These are phyloP conservation scores for Drosophila lutescens DNA, from an alignment of 2,888 invertebrate species.

Conservation along the genomic window DNA sequence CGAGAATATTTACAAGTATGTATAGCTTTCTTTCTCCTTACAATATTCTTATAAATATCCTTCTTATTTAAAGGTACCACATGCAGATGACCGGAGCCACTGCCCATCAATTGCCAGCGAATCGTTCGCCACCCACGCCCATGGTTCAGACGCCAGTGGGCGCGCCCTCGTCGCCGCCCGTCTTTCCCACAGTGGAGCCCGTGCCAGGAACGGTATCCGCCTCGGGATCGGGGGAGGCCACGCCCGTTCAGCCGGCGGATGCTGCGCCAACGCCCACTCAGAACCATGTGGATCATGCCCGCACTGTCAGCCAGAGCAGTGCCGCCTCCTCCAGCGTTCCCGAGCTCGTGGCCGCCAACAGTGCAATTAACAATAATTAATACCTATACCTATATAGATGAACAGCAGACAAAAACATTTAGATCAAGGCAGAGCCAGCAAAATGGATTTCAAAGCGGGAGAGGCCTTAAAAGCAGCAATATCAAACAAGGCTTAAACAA, in stretches of 20 bases:
- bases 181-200: constrained; percentile 80
- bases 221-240: constrained; percentile 37
- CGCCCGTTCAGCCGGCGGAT: constrained; percentile 84
- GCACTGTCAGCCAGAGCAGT: constrained; percentile 87
- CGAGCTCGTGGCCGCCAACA: constrained; percentile 76
- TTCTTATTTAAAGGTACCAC: constrained; percentile 86
- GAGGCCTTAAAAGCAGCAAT: constrained; percentile 19
- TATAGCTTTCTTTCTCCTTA: too few relatives aligned
- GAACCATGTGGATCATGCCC: constrained; percentile 86
- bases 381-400: constrained; percentile 1
- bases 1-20: constrained; percentile 88
- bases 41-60: too few relatives aligned
- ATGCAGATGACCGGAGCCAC: constrained; percentile 89
- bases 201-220: constrained; percentile 16
- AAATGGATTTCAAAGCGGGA: constrained; percentile 19
- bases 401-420: constrained; percentile 11
- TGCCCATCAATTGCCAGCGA: constrained; percentile 85
- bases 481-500: constrained; percentile 9
- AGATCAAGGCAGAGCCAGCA: constrained; percentile 27
- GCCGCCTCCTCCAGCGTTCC: constrained; percentile 79
- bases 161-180: constrained; percentile 82
- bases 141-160: constrained; percentile 88
- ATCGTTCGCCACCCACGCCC: constrained; percentile 88
- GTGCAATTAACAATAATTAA: constrained; percentile 73
- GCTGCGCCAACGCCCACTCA: constrained; percentile 50